A percentile compares a stretch with the other conserved stretches of the same genome.
Conservation (phyloP, 2,113 vertebrate genomes). For the Orthonyx spaldingii region DNA sequence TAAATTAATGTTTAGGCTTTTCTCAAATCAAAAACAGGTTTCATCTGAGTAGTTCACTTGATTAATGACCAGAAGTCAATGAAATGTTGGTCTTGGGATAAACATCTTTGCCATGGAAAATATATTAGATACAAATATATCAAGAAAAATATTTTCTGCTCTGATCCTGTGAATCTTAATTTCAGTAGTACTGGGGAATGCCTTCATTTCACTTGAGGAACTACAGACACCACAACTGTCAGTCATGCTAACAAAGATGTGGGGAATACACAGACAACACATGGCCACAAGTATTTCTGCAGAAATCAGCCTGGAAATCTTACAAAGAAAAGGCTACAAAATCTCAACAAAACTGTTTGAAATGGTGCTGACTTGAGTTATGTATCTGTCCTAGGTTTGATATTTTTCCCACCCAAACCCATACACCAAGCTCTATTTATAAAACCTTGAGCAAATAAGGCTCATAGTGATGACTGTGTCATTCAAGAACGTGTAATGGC, state of each 20-base stretch:
- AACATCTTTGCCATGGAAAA: background rate
- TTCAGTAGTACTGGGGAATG: background rate
- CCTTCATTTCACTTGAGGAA: background rate
- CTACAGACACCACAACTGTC: background rate
- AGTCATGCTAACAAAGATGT: background rate
- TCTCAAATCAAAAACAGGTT: background rate
- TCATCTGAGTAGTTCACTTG: background rate
- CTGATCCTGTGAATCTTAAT: background rate
- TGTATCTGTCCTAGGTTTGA: background rate
- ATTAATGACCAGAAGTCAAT: background rate
- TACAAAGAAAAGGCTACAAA: background rate
- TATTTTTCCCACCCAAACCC: background rate
- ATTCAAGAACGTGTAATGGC: background rate
- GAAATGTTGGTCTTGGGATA: background rate
- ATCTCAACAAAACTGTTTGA: background rate
- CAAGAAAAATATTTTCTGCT: background rate
- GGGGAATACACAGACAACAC: background rate
- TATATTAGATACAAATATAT: background rate
- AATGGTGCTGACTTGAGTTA: background rate
- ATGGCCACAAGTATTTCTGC: background rate
- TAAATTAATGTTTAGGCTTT: background rate
- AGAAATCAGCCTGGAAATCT: background rate
- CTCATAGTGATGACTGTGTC: background rate
- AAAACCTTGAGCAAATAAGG: conserved; percentile 36
- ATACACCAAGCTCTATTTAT: background rate